Evolutionary conservation across 2,797 vertebrate species (phyloP), one percentile per base, ranked within the genome.

Genomic region (Orientallactaga sibirica): DNA sequence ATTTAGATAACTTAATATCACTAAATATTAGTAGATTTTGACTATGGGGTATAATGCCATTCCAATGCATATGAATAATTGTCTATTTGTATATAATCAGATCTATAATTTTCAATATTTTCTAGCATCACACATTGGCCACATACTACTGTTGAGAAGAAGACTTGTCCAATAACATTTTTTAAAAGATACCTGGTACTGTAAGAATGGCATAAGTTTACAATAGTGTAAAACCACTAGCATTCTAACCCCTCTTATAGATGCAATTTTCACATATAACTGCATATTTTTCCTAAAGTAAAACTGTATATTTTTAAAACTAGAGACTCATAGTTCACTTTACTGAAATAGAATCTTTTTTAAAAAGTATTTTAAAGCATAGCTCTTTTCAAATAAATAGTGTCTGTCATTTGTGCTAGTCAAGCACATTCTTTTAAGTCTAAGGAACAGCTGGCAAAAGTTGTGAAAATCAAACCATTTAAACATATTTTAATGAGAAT

Each of bases 401-500:
- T 88, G 70, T 90, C 87, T 92, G 79, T 89, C 74, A 87, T 86
- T 93, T 89, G 89, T 64, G 90, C 90, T 87, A 95, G 85, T 90
- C 90, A 95, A 94, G 93, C 93, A 84, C 77, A 90, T 93, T 94
- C 75, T 95, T 92, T 87, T 41, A 92, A 74, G 22, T 77, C 79
- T 74, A 29, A 66, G 8, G 22, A 95, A 91, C 93, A 96, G 68
- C 86, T 97, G 95, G 90, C 67, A 96, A 95, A 87, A 20, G 61
- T 70, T 67, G 82, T 91, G 29, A 96, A 93, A 95, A 95, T 94
- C 83, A 95, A 95, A 87, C 55, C 93, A 22, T 43, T 94, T 95
- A 70, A 91, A 96, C 89, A 93, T 94, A 96, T 92, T 95, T 94
- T 96, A 96, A 93, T 94, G 81, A 86, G 74, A 92, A 82, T 96